Base-by-base conservation (phyloP, 2,888 invertebrate genomes). In the Meta bourneti region DNA sequence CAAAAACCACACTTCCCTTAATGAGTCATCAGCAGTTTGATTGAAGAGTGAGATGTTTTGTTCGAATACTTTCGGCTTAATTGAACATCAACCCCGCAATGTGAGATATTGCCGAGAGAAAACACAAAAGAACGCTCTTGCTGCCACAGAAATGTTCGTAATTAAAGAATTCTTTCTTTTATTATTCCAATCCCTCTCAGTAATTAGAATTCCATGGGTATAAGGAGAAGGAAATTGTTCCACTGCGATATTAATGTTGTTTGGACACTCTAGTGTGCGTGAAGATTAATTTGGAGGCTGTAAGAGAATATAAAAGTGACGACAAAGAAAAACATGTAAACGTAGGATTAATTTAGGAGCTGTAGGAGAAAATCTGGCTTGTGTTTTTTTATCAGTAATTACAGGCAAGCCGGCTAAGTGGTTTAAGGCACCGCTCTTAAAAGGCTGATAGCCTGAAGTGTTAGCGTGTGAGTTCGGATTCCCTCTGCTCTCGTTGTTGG, bases 191-290 rank as follows among this genome's bases (percentile, higher is more conserved):
- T 48, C 49, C 11, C 9, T 49, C 8, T 16, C 8, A n/a, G 48
- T 71, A 81, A 81, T 81, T 81, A 81, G 70, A 81, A 49, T 81
- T 81, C 81, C n/a, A 81, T 48, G 49, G 16, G 48, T 48, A 49
- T 48, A 70, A 70, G 34, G 0, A 52, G 13, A 75, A 9, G 7
- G 19, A 19, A 51, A 61, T 79, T 61, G 19, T 19, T 61, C 79
- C 34, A 52, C 20, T 75, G 13, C 13, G 48, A 34, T 75, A 48
- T 34, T 75, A 13, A 75, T 75, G 11, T 75, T 34, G 48, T 75
- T 75, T 48, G 75, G 48, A 5, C 75, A 13, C 20, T 7, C 5
- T 16, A 7, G 7, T 0, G 48, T 34, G 75, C 9, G 61, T 61
- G 61, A 61, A 61, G 61, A 61, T 61, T 61, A 61, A 61, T 61